Evolutionary conservation across 2,797 vertebrate species (phyloP).

Genomic region (Pelobates cultripes): DNA sequence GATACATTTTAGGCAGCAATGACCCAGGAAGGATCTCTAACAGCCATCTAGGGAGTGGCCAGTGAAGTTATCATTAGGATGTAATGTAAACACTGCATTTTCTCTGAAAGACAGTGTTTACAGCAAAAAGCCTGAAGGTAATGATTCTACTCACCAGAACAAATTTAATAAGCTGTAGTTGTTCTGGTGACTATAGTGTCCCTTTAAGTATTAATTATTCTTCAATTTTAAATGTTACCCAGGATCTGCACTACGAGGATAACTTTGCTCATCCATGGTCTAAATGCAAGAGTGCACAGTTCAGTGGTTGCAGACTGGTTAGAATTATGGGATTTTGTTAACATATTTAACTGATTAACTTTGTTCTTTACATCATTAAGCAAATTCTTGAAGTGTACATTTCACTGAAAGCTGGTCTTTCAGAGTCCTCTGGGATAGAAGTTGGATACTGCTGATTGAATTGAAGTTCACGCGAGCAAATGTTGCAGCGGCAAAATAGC

Average conservation of each 20-base stretch:
- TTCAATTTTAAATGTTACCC: not conserved
- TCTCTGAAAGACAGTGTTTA: too few species aligned
- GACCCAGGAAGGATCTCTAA: too few species aligned
- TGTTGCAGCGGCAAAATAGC: not conserved
- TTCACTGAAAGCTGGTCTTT: not conserved
- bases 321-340: not conserved
- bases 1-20: too few species aligned
- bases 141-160: too few species aligned
- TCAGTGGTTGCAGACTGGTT: not conserved
- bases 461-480: not conserved
- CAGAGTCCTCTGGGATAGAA: not conserved
- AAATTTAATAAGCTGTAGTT: too few species aligned
- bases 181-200: too few species aligned
- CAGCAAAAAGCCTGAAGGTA: too few species aligned
- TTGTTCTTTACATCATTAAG: constrained; percentile 8
- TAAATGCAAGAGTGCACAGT: not conserved
- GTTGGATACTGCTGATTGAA: not conserved
- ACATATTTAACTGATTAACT: constrained; percentile 12
- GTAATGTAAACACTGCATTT: too few species aligned
- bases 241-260: not conserved
- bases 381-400: constrained; percentile 7
- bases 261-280: not conserved
- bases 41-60: too few species aligned
- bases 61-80: too few species aligned
- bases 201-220: not conserved